Evolutionary conservation across 2,888 invertebrate species (phyloP).

Genomic region (Caenorhabditis sp.): DNA sequence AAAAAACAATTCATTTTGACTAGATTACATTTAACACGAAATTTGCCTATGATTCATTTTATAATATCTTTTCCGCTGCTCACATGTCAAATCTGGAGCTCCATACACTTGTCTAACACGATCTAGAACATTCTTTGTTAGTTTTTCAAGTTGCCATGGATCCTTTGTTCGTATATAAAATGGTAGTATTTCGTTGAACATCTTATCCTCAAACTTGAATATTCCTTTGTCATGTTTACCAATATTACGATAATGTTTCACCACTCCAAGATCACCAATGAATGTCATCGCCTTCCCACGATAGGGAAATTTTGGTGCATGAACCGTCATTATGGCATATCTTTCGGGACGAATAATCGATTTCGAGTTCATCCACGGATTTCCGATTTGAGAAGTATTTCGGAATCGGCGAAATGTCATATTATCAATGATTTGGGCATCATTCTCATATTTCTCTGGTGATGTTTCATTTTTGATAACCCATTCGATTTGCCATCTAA

Average conservation of each 20-base stretch:
- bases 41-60: background rate
- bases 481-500: conserved; percentile 22
- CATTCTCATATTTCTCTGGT: conserved; percentile 17
- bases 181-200: background rate
- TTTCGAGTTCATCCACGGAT: conserved; percentile 21
- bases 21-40: too few species aligned
- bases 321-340: conserved; percentile 23
- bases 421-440: conserved; percentile 10
- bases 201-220: too few species aligned
- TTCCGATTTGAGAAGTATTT: conserved; percentile 16
- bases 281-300: conserved; percentile 3
- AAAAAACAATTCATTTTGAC: too few species aligned
- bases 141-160: background rate
- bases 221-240: too few species aligned
- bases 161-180: background rate
- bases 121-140: background rate
- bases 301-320: conserved; percentile 6
- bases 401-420: conserved; percentile 21
- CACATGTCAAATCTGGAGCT: background rate
- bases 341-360: conserved; percentile 32
- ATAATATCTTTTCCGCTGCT: background rate
- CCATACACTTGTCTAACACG: background rate
- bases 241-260: background rate
- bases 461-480: conserved; percentile 14
- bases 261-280: conserved; percentile 13